Conservation (phyloP, 2,113 vertebrate genomes). For the Arothron firmamentum region DNA sequence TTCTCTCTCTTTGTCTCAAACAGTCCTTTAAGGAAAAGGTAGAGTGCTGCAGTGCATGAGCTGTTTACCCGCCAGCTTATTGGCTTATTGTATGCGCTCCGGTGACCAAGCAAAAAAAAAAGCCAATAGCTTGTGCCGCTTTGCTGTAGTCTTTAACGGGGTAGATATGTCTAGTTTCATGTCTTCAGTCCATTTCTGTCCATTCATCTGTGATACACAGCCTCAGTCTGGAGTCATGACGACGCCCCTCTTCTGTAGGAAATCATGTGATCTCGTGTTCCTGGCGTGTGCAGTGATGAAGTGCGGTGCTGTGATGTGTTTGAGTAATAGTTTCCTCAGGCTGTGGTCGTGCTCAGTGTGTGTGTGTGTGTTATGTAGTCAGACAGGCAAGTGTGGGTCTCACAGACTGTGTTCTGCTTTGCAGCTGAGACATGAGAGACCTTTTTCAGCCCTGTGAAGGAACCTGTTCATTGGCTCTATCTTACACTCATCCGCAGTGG, state of each 20-base stretch:
- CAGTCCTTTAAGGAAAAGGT: slow-evolving; percentile 71
- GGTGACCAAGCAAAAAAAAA: slow-evolving; percentile 42
- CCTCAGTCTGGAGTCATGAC: slow-evolving; percentile 34
- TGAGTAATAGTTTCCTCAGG: slow-evolving; percentile 17
- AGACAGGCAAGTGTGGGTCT: too few relatives aligned
- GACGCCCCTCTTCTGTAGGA: slow-evolving; percentile 14
- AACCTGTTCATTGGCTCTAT: too few relatives aligned
- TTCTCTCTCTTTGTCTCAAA: slow-evolving; percentile 49
- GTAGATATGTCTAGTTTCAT: slow-evolving; percentile 37
- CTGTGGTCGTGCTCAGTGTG: slow-evolving; percentile 25
- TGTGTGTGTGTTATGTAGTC: slow-evolving; percentile 13
- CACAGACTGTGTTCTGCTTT: not conserved
- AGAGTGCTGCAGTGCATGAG: slow-evolving; percentile 69
- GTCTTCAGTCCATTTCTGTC: slow-evolving; percentile 41
- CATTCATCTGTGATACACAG: slow-evolving; percentile 37
- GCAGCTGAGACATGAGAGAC: slow-evolving; percentile 14
- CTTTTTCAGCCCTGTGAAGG: slow-evolving; percentile 9
- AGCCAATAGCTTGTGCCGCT: slow-evolving; percentile 62
- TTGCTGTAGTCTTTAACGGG: slow-evolving; percentile 41
- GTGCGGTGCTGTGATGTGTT: slow-evolving; percentile 34
- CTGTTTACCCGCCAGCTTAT: slow-evolving; percentile 61
- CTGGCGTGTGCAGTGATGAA: slow-evolving; percentile 45
- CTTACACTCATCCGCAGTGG: too few relatives aligned
- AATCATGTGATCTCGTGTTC: slow-evolving; percentile 42
- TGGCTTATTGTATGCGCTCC: slow-evolving; percentile 48